Conservation (phyloP, 1,140 invertebrate genomes). For the Stegodyphus mimosarum region DNA sequence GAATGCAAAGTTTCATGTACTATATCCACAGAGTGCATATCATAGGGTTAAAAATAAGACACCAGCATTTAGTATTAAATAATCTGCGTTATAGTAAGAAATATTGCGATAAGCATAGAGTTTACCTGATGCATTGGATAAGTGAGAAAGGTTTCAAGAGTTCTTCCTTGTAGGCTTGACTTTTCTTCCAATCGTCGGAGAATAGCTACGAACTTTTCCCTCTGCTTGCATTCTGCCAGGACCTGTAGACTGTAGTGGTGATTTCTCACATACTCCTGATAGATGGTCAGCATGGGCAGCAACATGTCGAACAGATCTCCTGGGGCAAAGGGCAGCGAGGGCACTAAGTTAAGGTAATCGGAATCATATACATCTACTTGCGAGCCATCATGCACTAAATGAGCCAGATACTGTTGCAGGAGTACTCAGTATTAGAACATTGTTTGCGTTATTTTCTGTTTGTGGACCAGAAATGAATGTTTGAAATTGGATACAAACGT, state of each 20-base stretch:
- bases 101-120: not conserved
- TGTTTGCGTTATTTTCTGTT: not conserved
- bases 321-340: constrained; percentile 68
- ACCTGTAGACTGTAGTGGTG: constrained; percentile 94
- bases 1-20: no score
- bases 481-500: no score
- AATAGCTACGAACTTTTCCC: constrained; percentile 81
- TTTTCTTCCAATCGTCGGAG: constrained; percentile 87
- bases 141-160: constrained; percentile 89
- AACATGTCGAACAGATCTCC: constrained; percentile 95
- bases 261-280: constrained; percentile 94
- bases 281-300: constrained; percentile 92
- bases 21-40: no score
- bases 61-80: no score
- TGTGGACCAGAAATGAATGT: not conserved
- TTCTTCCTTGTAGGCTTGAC: constrained; percentile 83
- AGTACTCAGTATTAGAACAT: not conserved
- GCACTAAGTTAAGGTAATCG: constrained; percentile 53
- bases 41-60: no score
- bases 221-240: constrained; percentile 92
- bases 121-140: constrained; percentile 95
- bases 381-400: constrained; percentile 11
- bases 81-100: not conserved
- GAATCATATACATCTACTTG: constrained; percentile 13
- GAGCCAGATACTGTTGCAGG: constrained; percentile 10